Percentiles rank a stretch among this genome's conserved stretches.
Conservation (phyloP, 2,888 invertebrate genomes). For the Caenorhabditis doughertyi region DNA sequence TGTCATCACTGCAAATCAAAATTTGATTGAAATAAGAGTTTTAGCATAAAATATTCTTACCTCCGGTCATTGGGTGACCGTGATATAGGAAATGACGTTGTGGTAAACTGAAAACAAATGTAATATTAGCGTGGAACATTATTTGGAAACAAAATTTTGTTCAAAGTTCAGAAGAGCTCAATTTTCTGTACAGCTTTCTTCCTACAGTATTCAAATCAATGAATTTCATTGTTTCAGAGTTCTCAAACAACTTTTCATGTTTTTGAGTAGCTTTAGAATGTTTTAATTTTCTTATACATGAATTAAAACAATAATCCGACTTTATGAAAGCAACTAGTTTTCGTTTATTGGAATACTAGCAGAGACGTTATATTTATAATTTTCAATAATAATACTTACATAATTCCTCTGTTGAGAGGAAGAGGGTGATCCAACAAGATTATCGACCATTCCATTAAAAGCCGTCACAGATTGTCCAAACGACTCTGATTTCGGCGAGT, state of each 20-base stretch:
- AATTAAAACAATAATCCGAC: too few relatives aligned
- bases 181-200: too few relatives aligned
- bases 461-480: constrained; percentile 88
- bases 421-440: constrained; percentile 89
- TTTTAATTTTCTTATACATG: too few relatives aligned
- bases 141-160: neutral
- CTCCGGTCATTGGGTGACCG: constrained; percentile 40
- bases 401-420: constrained; percentile 54
- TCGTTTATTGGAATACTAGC: too few relatives aligned
- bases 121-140: neutral
- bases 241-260: too few relatives aligned
- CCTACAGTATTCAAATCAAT: too few relatives aligned
- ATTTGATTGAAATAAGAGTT: neutral
- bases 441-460: constrained; percentile 98
- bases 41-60: constrained; percentile 8
- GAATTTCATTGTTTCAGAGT: too few relatives aligned
- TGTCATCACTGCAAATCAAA: constrained; percentile 41
- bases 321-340: too few relatives aligned
- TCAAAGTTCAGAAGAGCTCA: too few relatives aligned
- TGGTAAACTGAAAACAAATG: constrained; percentile 36
- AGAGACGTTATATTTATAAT: neutral
- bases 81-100: constrained; percentile 31
- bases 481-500: constrained; percentile 87
- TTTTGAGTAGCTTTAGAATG: too few relatives aligned
- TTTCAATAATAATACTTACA: constrained; percentile 22